Base-by-base conservation (phyloP, 64 coral and sea anemone genomes). In the Actinia tenebrosa region DNA sequence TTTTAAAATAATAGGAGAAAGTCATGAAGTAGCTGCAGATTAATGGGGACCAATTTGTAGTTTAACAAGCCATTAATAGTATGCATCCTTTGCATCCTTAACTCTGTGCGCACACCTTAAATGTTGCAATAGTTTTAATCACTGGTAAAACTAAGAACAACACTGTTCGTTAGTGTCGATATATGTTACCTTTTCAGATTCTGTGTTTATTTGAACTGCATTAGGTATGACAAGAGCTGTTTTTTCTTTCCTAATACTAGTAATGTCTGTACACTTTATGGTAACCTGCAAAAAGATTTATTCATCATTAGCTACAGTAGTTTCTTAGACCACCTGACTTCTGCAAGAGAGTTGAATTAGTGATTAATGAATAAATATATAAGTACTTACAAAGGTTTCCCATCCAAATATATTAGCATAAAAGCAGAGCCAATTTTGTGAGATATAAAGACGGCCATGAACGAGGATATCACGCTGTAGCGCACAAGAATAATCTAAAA, bases 391-490 rank as follows among this genome's bases (percentile, higher is more conserved):
- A 89, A 98, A 89, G 42, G 96, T 98, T 84, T 95, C 96, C 90
- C 90, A 98, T 23, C 96, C 96, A 95, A 98, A 95, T 78, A 98
- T 98, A 56, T 98, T 98, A 64, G 96, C 93, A 88, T 98, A 95
- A 84, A 98, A 98, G 69, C 96, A 98, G 9, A 98, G 84, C 96
- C 96, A 98, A 68, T 91, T 98, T 61, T 98, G 96, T 54, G 96
- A 95, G 59, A 95, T 75, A 69, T 95, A 98, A 10, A 98, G 86
- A 37, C 96, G 63, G 16, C 96, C 96, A 93, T 98, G 96, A 66
- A 98, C 93, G 61, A 98, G 91, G 46, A 98, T 98, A 44, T 98
- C 96, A 58, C 96, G 89, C 77, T 92, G 93, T 17, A 98, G 84
- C 20, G 96, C 96, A 90, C 96, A 98, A 17, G 96, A 98, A 54